Base-by-base conservation (phyloP, 2,888 invertebrate species). In the Osedax fenrisi region DNA sequence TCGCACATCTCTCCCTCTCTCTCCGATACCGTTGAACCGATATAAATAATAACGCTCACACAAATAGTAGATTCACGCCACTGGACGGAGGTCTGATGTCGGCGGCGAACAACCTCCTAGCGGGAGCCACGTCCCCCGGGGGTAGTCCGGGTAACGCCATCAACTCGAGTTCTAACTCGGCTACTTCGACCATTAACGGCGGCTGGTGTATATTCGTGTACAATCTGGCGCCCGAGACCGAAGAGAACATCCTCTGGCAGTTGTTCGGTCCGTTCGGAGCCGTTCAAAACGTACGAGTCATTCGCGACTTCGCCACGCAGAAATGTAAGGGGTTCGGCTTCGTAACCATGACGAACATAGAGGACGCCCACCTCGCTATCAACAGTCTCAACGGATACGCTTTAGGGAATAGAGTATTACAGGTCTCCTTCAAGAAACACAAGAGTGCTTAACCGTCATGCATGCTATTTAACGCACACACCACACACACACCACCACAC, bases 291-390 rank as follows among this genome's bases (percentile, higher is more conserved):
- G 94, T 95, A 80, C 95, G 95, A 88, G 94, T 95, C 81, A 92
- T 94, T 84, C 90, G 93, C 83, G 94, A 95, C 88, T 89, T 92
- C 81, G 90, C 92, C 83, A 94, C 94, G 80, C 93, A 93, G 88
- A 95, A 95, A 86, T 95, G 95, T 88, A 95, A 94, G 88, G 96
- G 96, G 64, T 96, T 94, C 86, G 96, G 94, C 80, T 95, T 95
- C 86, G 94, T 96, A 80, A 94, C 94, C 79, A 96, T 96, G 95
- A 94, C 94, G 84, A 94, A 94, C 86, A 95, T 96, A 85, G 94
- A 95, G 83, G 95, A 96, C 86, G 93, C 95, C 76, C 90, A 94
- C 78, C 91, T 93, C 81, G 95, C 96, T 80, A 95, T 95, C 84
- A 92, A 94, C 86, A 92, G 92, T 79, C 88, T 96, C 83, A 95